phyloP scores from a whole-genome alignment of 2,888 invertebrate genomes.

The Ophion slaviceki region DNA sequence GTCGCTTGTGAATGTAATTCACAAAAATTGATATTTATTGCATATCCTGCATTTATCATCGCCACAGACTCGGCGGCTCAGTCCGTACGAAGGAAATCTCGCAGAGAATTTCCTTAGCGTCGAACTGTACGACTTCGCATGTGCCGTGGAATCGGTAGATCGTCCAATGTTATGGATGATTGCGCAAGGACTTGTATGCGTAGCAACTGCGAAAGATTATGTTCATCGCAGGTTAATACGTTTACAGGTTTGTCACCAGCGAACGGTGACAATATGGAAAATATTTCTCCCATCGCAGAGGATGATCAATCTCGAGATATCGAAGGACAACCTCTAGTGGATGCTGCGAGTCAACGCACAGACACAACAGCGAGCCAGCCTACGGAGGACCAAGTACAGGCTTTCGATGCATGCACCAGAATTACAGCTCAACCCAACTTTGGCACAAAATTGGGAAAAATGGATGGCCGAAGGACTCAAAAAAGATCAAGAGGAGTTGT shows the following conservation, averaged over 20 bases:
- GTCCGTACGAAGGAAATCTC: conserved; percentile 48
- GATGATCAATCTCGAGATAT: conserved; percentile 43
- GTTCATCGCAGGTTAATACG: too few species aligned
- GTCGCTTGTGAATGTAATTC: conserved; percentile 28
- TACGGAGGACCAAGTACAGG: conserved; percentile 35
- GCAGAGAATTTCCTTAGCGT: conserved; percentile 39
- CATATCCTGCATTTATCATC: conserved; percentile 29
- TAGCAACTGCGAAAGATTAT: too few species aligned
- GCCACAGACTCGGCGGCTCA: conserved; percentile 34
- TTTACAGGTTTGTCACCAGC: conserved; percentile 49
- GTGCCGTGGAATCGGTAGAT: conserved; percentile 9
- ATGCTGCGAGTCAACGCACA: conserved; percentile 16
- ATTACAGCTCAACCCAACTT: conserved; percentile 48
- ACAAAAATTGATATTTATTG: conserved; percentile 17
- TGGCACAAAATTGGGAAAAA: conserved; percentile 56
- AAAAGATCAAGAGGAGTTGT: conserved; percentile 50
- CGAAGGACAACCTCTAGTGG: conserved; percentile 41
- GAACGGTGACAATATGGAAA: conserved; percentile 25
- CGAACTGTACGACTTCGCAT: conserved; percentile 13
- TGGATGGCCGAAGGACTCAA: conserved; percentile 59
- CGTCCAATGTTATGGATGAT: conserved; percentile 8
- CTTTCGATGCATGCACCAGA: conserved; percentile 52
- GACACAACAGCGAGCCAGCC: background rate
- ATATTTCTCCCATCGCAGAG: conserved; percentile 13
- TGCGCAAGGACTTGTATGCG: too few species aligned